phyloP scores from a whole-genome alignment of 2,797 vertebrate genomes.

The Kryptolebias ocellatus region DNA sequence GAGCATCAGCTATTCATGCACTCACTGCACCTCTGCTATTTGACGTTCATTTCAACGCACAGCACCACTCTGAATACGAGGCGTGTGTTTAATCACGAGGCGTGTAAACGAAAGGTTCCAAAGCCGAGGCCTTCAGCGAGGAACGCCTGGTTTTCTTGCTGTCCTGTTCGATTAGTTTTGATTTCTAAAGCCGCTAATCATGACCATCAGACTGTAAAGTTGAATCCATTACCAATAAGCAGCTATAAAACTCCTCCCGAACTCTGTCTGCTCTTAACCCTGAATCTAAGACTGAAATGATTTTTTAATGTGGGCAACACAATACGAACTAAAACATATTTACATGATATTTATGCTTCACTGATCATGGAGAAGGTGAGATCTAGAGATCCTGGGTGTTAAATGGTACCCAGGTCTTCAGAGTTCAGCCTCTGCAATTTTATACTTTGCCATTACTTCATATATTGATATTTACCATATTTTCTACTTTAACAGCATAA shows the following conservation, averaged over 20 bases:
- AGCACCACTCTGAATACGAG: no score
- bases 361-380: no score
- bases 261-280: not conserved
- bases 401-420: no score
- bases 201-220: not conserved
- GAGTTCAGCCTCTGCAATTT: no score
- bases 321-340: not conserved
- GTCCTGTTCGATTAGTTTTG: not conserved
- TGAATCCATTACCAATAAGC: constrained; percentile 18
- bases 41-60: no score
- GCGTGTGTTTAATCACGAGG: not conserved
- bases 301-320: not conserved
- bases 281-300: not conserved
- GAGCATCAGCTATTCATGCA: not conserved
- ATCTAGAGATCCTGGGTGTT: no score
- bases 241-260: not conserved
- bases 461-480: no score
- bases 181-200: not conserved
- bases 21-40: not conserved
- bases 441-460: no score
- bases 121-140: not conserved
- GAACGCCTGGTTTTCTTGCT: not conserved
- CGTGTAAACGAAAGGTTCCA: not conserved
- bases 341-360: no score
- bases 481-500: no score